These are phyloP conservation scores for Cryptus viduatorius DNA, from an alignment of 2,888 invertebrate species.

Conservation along the genomic window DNA sequence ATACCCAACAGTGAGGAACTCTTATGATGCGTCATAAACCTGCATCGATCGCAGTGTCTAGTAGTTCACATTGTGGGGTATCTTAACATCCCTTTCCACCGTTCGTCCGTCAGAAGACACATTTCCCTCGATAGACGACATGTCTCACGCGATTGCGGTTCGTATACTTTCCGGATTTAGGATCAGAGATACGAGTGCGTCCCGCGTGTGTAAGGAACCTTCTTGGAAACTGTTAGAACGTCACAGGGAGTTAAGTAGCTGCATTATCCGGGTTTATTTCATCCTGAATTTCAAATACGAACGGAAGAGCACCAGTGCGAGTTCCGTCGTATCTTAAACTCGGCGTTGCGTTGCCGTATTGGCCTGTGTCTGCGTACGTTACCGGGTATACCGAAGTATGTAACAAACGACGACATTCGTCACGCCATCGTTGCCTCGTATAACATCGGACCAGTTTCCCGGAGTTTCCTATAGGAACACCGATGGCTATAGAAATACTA, in stretches of 20 bases:
- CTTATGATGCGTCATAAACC: conserved; percentile 13
- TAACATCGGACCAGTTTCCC: conserved; percentile 44
- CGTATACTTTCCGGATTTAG: conserved; percentile 19
- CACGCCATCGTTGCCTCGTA: conserved; percentile 61
- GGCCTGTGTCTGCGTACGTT: neutral
- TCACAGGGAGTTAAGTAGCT: conserved; percentile 52
- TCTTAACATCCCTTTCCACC: conserved; percentile 3
- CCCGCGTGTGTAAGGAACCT: neutral
- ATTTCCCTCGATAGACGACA: conserved; percentile 13
- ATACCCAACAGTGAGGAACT: neutral
- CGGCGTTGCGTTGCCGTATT: conserved; percentile 8
- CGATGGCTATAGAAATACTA: conserved; percentile 26
- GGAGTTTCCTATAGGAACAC: conserved; percentile 21
- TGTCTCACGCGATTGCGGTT: conserved; percentile 16
- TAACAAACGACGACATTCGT: conserved; percentile 64
- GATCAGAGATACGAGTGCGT: neutral
- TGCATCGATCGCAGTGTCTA: neutral
- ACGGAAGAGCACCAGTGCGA: conserved; percentile 44
- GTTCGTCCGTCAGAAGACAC: neutral
- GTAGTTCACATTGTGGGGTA: conserved; percentile 4
- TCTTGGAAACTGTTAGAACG: conserved; percentile 36
- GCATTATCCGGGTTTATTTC: conserved; percentile 65
- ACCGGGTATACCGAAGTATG: conserved; percentile 32
- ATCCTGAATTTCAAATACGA: conserved; percentile 38
- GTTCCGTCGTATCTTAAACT: conserved; percentile 51